Evolutionary conservation across 2,797 vertebrate species (phyloP), one percentile per base, ranked within the genome.

Genomic region (Sebastes minor): DNA sequence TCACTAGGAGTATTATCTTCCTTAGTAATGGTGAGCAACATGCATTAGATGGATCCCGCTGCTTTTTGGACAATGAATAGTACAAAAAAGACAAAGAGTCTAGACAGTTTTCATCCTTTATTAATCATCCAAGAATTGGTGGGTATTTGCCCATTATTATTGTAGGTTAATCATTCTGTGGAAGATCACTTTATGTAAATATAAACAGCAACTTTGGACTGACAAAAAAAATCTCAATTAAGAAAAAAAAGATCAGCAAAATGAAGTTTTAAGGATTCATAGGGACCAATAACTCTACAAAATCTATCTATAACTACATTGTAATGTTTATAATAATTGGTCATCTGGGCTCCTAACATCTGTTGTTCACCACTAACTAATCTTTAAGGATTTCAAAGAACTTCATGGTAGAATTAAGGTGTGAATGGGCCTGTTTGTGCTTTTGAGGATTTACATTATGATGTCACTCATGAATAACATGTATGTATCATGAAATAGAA

Each of bases 171-270:
- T 65, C 18, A 57, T 11, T 78, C 11, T 23, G 25, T 27, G 18
- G 16, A 71, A 6, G 7, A 83, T 74, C 35, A 49, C 4, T 28
- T 62, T 38, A 7, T 75, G 33, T 30, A 70, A 66, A 78, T 23
- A 69, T 57, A 57, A 83, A 86, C n/a, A 81, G 20, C 11, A 74
- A 60, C 6, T 49, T 71, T 30, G 7, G 46, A 75, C 30, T 42
- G 22, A 60, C 38, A 76, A 18, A 62, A 20, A 7, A 46, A 52
- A 52, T 52, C 49, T 52, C 20, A 52, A 52, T 52, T 52, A n/a
- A 20, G 2, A 18, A 20, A 20, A 52, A 20, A 20, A n/a, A 18
- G 9, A 56, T n/a, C 3, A 46, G 6, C 4, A n/a, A 8, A 42
- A 61, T 38, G 1, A 69, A 27, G 23, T 32, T 65, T 35, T 55